Evolutionary conservation across 2,888 invertebrate genomes (phyloP).

Genomic region (Spialia ferax): DNA sequence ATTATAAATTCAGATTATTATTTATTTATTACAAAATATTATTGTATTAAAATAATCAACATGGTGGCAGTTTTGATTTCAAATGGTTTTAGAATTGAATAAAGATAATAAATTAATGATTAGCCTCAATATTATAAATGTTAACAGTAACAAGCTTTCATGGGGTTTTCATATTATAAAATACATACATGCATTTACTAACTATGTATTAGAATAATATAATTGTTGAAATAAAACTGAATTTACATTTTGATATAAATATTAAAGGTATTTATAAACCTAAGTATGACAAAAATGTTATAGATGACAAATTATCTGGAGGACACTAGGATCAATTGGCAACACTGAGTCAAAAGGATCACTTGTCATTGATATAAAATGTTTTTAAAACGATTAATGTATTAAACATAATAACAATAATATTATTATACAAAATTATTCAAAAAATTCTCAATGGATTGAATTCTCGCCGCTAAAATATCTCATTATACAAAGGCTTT

Average conservation of each 20-base stretch:
- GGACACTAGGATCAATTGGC: conserved; percentile 22
- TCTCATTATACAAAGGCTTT: neutral
- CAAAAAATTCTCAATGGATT: neutral
- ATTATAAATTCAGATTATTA: neutral
- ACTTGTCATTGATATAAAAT: conserved; percentile 9
- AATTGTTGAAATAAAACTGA: conserved; percentile 25
- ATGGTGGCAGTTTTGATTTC: neutral
- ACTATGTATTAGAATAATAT: conserved; percentile 21
- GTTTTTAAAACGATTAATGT: conserved; percentile 11
- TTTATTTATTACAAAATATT: neutral
- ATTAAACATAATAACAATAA: conserved; percentile 6
- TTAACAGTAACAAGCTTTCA: conserved; percentile 35
- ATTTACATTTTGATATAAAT: neutral
- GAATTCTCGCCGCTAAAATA: neutral
- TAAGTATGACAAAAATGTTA: conserved; percentile 7
- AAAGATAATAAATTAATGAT: neutral
- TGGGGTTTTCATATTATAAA: neutral
- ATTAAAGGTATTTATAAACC: neutral
- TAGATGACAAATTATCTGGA: neutral
- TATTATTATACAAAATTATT: conserved; percentile 1
- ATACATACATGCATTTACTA: neutral
- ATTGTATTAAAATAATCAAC: neutral
- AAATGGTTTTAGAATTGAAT: neutral
- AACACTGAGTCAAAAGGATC: conserved; percentile 27
- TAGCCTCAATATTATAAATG: conserved; percentile 20